A percentile compares a stretch with the other conserved stretches of the same genome.
These are phyloP conservation scores for Solenodon paradoxus DNA, from an alignment of 2,113 vertebrate species.

Conservation along the genomic window DNA sequence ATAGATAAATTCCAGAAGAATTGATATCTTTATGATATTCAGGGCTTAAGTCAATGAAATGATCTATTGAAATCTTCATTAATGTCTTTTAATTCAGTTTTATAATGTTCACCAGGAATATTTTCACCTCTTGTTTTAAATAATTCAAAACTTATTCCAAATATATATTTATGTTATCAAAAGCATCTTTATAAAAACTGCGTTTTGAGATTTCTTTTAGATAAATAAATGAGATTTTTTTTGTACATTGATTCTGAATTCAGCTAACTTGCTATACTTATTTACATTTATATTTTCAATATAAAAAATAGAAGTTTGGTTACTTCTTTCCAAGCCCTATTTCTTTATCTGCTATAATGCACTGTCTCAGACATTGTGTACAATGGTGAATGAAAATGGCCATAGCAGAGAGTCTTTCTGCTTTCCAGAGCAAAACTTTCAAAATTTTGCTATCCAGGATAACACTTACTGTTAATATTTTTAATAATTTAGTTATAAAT, in stretches of 20 bases:
- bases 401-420: background rate
- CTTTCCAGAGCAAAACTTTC: background rate
- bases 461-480: background rate
- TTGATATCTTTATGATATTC: background rate
- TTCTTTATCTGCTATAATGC: background rate
- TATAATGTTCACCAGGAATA: background rate
- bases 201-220: background rate
- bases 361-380: background rate
- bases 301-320: background rate
- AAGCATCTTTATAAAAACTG: background rate
- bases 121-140: background rate
- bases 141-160: background rate
- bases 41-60: constrained; percentile 8
- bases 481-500: background rate
- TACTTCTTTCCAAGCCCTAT: background rate
- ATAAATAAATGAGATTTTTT: background rate
- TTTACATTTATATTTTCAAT: constrained; percentile 6
- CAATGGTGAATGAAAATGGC: background rate
- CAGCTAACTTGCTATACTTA: background rate
- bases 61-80: background rate
- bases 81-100: background rate
- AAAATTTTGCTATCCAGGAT: background rate
- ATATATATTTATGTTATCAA: background rate
- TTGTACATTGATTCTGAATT: background rate
- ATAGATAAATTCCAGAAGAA: background rate